These are phyloP conservation scores for Drosophila willistoni DNA, from an alignment of 1,140 invertebrate genomes.

Conservation along the genomic window DNA sequence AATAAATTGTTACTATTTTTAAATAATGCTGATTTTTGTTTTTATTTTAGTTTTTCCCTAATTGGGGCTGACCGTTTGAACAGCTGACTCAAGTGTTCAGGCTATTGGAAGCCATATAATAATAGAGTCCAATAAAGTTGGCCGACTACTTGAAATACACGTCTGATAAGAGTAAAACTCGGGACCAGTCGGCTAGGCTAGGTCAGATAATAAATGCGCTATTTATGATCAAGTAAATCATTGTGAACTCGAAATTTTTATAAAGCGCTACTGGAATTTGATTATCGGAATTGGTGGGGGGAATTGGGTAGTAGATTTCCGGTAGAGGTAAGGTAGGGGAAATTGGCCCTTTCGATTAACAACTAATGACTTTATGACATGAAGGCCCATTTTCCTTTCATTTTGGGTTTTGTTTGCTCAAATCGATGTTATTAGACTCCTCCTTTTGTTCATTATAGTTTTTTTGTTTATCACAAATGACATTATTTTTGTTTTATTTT, in stretches of 20 bases:
- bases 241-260: constrained; percentile 5
- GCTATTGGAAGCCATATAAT: constrained; percentile 39
- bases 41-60: constrained; percentile 1
- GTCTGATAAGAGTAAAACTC: constrained; percentile 47
- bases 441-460: neutral
- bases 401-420: neutral
- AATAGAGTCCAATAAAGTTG: constrained; percentile 50
- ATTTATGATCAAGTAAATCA: constrained; percentile 34
- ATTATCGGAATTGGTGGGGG: neutral
- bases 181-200: constrained; percentile 2
- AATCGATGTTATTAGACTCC: constrained; percentile 5
- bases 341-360: neutral
- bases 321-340: neutral
- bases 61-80: constrained; percentile 36
- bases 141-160: constrained; percentile 42
- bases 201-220: constrained; percentile 52
- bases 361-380: constrained; percentile 11
- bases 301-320: neutral
- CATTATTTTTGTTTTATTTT: constrained; percentile 49
- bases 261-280: constrained; percentile 2
- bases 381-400: neutral
- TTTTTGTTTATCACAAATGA: constrained; percentile 49
- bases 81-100: constrained; percentile 60
- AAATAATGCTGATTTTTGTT: constrained; percentile 27
- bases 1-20: constrained; percentile 73